Conservation (phyloP, 2,113 vertebrate genomes). For the Salvelinus namaycush region DNA sequence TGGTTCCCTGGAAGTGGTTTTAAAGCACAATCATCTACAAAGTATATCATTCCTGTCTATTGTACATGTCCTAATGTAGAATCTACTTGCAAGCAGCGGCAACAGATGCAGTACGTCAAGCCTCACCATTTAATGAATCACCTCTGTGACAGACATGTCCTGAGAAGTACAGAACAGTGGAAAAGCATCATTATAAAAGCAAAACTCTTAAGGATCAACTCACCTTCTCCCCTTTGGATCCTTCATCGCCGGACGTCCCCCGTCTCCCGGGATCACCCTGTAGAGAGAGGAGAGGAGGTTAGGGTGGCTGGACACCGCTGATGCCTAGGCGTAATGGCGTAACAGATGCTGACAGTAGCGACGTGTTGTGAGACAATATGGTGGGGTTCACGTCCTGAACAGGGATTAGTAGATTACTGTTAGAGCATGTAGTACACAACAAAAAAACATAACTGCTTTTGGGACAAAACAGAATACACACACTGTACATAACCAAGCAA, state of each 20-base stretch:
- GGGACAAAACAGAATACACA: constrained; percentile 20
- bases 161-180: not conserved
- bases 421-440: constrained; percentile 9
- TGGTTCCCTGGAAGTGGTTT: constrained; percentile 73
- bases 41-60: not conserved
- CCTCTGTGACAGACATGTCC: constrained; percentile 1
- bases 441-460: not conserved
- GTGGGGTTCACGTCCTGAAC: constrained; percentile 29
- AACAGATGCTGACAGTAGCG: constrained; percentile 10
- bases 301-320: not conserved
- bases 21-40: not conserved
- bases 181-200: no score
- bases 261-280: constrained; percentile 81
- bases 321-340: constrained; percentile 40
- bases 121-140: not conserved
- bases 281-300: constrained; percentile 45
- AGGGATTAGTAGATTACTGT: constrained; percentile 39
- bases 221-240: constrained; percentile 86
- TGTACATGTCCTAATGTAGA: not conserved
- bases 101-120: not conserved
- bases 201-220: constrained; percentile 39
- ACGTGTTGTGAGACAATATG: constrained; percentile 45
- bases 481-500: constrained; percentile 11
- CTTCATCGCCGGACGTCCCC: constrained; percentile 78
- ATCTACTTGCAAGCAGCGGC: constrained; percentile 1